Evolutionary conservation across 2,113 vertebrate genomes (phyloP), one percentile per base, ranked within the genome.

Genomic region (Microcebus ravelobensis): DNA sequence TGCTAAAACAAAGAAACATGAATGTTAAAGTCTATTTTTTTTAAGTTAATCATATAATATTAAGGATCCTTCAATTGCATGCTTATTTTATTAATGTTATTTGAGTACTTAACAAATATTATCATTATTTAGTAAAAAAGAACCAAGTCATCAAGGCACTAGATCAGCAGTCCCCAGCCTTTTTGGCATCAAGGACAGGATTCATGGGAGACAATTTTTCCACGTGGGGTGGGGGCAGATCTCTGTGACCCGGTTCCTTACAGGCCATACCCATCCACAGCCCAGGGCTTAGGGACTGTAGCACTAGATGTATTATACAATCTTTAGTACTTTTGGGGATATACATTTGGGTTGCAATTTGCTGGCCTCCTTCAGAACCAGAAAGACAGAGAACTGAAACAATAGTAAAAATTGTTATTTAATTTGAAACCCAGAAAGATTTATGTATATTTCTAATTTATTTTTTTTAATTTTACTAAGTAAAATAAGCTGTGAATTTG

Each of bases 401-500:
- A 42, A 27, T 10, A 34, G 5, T 42, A 55, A 2, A 4, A 55
- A 42, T 36, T 81, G 68, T 71, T 68, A 23, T 82, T 92, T 83
- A 31, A 87, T 55, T 74, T 86, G 2, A 85, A 76, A 63, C 0
- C 7, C 27, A 55, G 18, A 79, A 77, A 42, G 12, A 17, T 52
- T 55, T 34, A 87, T 42, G 34, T 0, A 27, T 39, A 14, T 29
- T 70, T 95, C 23, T 18, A 90, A 73, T 31, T 70, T 18, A 57
- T 34, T n/a, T 70, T 93, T 70, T 50, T 0, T 2, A 70, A 59
- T 31, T 77, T 77, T 74, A 13, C 5, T 90, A 68, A 57, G 92
- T 95, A 68, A 97, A 80, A 55, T 79, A 23, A 90, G 13, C 3
- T 94, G 15, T 80, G 31, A 80, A 87, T 94, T 90, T 90, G 89